Percentiles rank a stretch among this genome's conserved stretches.
Conservation (phyloP, 2,888 invertebrate genomes). For the Dicyrtomina minuta region DNA sequence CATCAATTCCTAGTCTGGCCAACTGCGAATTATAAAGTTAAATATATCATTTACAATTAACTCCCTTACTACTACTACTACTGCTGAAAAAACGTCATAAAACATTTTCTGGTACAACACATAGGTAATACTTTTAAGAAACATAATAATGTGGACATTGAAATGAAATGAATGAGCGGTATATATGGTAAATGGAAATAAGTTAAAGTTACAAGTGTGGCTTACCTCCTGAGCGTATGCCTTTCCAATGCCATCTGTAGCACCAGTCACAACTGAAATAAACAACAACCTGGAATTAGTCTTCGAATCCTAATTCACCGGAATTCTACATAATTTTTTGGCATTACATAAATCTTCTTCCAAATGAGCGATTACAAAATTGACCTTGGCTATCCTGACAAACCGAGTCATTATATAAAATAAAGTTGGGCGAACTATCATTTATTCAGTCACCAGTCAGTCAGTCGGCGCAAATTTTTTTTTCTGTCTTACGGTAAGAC, state of each 20-base stretch:
- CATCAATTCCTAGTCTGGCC: slow-evolving; percentile 53
- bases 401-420: too few species aligned
- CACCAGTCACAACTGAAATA: slow-evolving; percentile 79
- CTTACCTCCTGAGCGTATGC: slow-evolving; percentile 67
- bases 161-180: too few species aligned
- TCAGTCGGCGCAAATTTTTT: too few species aligned
- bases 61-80: not conserved
- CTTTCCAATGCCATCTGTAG: slow-evolving; percentile 88
- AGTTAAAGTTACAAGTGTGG: not conserved
- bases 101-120: too few species aligned
- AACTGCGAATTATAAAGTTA: slow-evolving; percentile 46
- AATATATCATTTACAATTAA: not conserved
- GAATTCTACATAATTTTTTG: not conserved
- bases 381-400: too few species aligned
- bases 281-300: not conserved
- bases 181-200: not conserved
- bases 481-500: too few species aligned
- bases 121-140: too few species aligned
- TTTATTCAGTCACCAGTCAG: too few species aligned
- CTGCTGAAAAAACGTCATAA: not conserved
- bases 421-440: too few species aligned
- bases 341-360: not conserved
- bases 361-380: too few species aligned
- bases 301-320: not conserved
- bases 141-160: too few species aligned